Base-by-base conservation (phyloP, 35 echinoderm and acorn worm genomes). In the Ophiothrix spiculata region DNA sequence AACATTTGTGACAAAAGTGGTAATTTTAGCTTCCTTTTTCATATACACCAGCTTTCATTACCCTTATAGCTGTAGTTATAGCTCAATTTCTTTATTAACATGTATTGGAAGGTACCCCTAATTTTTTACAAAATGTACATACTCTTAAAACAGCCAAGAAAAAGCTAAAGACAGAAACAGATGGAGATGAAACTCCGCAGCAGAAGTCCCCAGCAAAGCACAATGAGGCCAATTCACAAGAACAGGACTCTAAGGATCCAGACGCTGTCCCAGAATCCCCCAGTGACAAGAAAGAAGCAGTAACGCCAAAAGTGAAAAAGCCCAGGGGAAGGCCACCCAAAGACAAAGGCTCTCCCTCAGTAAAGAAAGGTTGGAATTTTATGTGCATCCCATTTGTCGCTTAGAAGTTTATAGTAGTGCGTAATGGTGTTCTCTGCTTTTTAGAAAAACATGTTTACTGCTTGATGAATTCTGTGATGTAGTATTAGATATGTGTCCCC, bases 91-190 rank as follows among this genome's bases (percentile, higher is more conserved):
- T n/a, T n/a, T n/a, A n/a, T n/a, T n/a, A n/a, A n/a, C n/a, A n/a
- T n/a, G n/a, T n/a, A n/a, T n/a, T n/a, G n/a, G n/a, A n/a, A n/a
- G n/a, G n/a, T n/a, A n/a, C n/a, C n/a, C n/a, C n/a, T n/a, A n/a
- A n/a, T n/a, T n/a, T n/a, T n/a, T n/a, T n/a, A 69, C 29, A 69
- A 69, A 69, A 69, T 69, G 29, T 69, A 28, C 60, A 69, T 69
- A 28, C 60, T 69, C 29, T 69, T 69, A n/a, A 25, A 69, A 69
- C 60, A 69, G 60, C 60, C 60, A 69, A 69, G 25, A n/a, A 15
- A 69, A 69, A 69, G 29, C 17, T 6, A 15, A 69, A 69, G 60
- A 69, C 60, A 15, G 16, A 15, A 12, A 12, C 10, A 25, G 25
- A 69, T 2, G 60, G 3, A 4, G 23, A 49, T 10, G 42, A 19